Conservation (phyloP, 1,140 invertebrate genomes). For the Ooceraea biroi region DNA sequence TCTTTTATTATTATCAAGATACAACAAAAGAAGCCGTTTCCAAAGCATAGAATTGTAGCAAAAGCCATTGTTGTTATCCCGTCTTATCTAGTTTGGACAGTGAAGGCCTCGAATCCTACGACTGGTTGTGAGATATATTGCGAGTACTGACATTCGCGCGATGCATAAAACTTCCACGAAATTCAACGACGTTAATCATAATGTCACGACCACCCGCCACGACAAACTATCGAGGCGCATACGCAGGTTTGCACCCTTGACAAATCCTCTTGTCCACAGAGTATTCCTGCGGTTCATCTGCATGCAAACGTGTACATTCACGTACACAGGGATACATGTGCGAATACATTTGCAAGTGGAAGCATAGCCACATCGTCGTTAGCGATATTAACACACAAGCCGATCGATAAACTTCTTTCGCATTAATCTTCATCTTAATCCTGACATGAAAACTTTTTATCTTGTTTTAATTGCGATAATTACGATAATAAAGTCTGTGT, state of each 20-base stretch:
- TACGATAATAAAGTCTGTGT: background rate
- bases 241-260: constrained; percentile 69
- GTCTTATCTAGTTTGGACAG: constrained; percentile 39
- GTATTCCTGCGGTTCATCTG: constrained; percentile 66
- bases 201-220: constrained; percentile 70
- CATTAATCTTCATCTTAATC: background rate
- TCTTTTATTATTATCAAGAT: background rate
- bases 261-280: constrained; percentile 73
- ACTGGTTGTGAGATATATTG: constrained; percentile 48
- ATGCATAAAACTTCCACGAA: constrained; percentile 60
- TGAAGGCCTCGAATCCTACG: constrained; percentile 42
- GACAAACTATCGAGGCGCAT: constrained; percentile 71
- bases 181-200: constrained; percentile 73
- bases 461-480: background rate
- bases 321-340: constrained; percentile 18
- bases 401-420: constrained; percentile 55
- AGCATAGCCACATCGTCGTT: constrained; percentile 21
- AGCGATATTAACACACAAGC: background rate
- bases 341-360: background rate
- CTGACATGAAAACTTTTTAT: background rate
- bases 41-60: constrained; percentile 8
- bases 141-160: constrained; percentile 28
- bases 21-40: constrained; percentile 13
- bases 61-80: background rate
- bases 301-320: constrained; percentile 55